Percentiles rank a stretch among this genome's conserved stretches.
Evolutionary conservation across 2,797 vertebrate species (phyloP).

Genomic region (Decapterus maruadsi): DNA sequence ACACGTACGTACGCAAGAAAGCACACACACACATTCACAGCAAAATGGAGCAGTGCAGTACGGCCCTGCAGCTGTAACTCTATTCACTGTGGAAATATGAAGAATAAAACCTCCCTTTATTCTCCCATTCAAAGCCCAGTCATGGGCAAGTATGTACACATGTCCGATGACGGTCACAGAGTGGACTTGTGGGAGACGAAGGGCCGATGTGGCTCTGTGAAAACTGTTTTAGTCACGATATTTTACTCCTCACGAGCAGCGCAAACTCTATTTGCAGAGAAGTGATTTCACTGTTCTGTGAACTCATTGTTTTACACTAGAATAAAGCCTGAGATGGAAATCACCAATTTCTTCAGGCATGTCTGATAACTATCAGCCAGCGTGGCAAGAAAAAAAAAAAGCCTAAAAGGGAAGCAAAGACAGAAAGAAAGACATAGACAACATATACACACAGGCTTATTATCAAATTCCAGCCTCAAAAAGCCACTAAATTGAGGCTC

Average conservation of each 20-base stretch:
- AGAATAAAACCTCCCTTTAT: constrained; percentile 44
- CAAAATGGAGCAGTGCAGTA: constrained; percentile 55
- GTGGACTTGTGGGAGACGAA: constrained; percentile 30
- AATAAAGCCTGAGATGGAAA: constrained; percentile 56
- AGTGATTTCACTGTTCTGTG: constrained; percentile 6
- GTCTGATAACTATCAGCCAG: constrained; percentile 47
- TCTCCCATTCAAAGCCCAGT: constrained; percentile 49
- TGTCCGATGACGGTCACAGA: constrained; percentile 23
- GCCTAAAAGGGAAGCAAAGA: constrained; percentile 1
- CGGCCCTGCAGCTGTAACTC: constrained; percentile 65
- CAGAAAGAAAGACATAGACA: constrained; percentile 18
- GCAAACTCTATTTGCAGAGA: constrained; percentile 4
- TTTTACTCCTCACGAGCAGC: constrained; percentile 9
- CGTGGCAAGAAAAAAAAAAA: constrained; percentile 17
- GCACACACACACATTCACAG: constrained; percentile 30
- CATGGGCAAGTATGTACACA: constrained; percentile 35
- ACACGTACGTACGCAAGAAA: constrained; percentile 6
- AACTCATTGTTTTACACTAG: constrained; percentile 34
- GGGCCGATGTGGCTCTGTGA: constrained; percentile 9
- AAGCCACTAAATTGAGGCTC: constrained; percentile 60
- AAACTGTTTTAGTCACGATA: constrained; percentile 40
- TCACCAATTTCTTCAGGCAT: constrained; percentile 34
- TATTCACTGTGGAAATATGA: constrained; percentile 67
- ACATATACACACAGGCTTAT: constrained; percentile 42
- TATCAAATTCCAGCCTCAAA: constrained; percentile 63